These are phyloP conservation scores for Conopomorpha cramerella DNA, from an alignment of 1,140 invertebrate species.

Conservation along the genomic window DNA sequence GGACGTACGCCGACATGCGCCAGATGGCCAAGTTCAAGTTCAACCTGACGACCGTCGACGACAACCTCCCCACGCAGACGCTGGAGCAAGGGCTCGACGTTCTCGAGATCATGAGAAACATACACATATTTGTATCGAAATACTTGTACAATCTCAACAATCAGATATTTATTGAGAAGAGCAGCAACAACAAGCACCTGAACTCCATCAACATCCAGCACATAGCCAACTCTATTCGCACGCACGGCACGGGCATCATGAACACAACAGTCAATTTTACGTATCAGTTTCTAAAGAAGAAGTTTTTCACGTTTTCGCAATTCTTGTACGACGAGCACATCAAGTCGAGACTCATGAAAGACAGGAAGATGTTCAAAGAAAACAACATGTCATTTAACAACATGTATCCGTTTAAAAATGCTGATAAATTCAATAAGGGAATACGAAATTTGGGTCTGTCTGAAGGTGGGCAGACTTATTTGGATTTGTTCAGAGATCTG, in stretches of 20 bases:
- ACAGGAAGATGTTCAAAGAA: conserved; percentile 77
- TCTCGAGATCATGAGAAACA: conserved; percentile 96
- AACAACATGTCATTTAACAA: conserved; percentile 60
- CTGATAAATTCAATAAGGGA: conserved; percentile 93
- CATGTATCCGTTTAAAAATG: conserved; percentile 84
- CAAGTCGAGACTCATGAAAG: conserved; percentile 92
- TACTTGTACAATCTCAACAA: conserved; percentile 97
- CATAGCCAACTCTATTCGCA: conserved; percentile 96
- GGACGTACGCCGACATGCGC: conserved; percentile 96
- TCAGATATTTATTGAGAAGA: conserved; percentile 94
- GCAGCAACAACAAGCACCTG: conserved; percentile 91
- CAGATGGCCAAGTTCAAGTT: conserved; percentile 88
- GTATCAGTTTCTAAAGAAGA: conserved; percentile 94
- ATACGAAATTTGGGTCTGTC: conserved; percentile 89
- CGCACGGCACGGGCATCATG: conserved; percentile 97
- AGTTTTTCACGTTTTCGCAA: conserved; percentile 95
- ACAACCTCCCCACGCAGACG: conserved; percentile 94
- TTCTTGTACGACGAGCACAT: conserved; percentile 99
- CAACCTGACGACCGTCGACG: conserved; percentile 80
- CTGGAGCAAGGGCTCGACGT: conserved; percentile 98
- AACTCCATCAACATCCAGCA: conserved; percentile 96
- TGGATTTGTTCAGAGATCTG: conserved; percentile 91
- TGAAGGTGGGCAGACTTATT: conserved; percentile 81
- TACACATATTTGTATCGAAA: conserved; percentile 92
- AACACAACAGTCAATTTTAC: conserved; percentile 97